A percentile compares a stretch with the other conserved stretches of the same genome.
Conservation (phyloP, 2,888 invertebrate species). For the Leucania comma region DNA sequence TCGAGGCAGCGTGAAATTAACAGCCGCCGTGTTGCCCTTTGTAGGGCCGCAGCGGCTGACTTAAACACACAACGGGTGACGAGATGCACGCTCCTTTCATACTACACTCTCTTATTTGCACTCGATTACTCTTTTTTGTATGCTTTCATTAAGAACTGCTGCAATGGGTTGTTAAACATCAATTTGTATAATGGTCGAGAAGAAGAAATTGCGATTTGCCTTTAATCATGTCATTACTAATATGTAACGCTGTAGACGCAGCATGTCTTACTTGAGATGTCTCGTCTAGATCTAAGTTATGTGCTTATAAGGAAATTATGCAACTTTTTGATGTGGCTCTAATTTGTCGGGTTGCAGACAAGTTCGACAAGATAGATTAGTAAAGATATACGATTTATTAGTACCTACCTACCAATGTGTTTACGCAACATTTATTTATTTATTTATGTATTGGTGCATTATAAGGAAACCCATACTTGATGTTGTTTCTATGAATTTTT, state of each 20-base stretch:
- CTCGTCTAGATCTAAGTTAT: constrained; percentile 56
- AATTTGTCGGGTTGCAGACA: constrained; percentile 29
- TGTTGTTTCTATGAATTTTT: neutral
- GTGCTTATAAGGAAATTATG: constrained; percentile 46
- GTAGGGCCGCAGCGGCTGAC: constrained; percentile 87
- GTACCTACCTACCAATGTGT: neutral
- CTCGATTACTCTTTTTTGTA: constrained; percentile 86
- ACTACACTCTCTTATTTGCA: constrained; percentile 88
- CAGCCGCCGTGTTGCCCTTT: constrained; percentile 89
- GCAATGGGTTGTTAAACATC: constrained; percentile 85
- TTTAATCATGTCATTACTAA: constrained; percentile 73
- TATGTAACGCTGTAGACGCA: constrained; percentile 70
- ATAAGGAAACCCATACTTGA: neutral
- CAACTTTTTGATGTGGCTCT: constrained; percentile 37
- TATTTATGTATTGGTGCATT: constrained; percentile 9
- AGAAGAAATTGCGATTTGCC: constrained; percentile 74
- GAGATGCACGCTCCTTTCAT: constrained; percentile 85
- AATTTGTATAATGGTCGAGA: constrained; percentile 82
- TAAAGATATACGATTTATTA: constrained; percentile 31
- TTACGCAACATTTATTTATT: constrained; percentile 19
- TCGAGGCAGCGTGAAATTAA: constrained; percentile 91
- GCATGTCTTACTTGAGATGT: constrained; percentile 59
- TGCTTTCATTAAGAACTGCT: constrained; percentile 85
- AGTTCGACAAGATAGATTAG: constrained; percentile 30
- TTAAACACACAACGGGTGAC: constrained; percentile 91